Base-by-base conservation (phyloP, 53 echinoderm and acorn worm species). In the Paracentrotus lividus region DNA sequence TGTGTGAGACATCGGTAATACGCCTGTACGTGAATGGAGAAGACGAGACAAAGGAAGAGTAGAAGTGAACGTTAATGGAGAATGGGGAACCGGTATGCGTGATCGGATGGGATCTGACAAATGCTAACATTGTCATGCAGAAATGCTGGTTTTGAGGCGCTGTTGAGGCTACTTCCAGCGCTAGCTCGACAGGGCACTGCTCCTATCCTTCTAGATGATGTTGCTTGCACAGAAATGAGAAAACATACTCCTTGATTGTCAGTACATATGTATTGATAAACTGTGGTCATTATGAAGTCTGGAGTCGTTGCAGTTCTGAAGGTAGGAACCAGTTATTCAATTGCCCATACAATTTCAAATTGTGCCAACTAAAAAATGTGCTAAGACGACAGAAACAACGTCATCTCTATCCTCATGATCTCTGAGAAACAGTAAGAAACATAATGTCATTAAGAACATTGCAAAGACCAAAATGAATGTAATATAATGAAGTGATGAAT, bases 81-180 rank as follows among this genome's bases (percentile, higher is more conserved):
- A 58, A n/a, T 94, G 94, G 94, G 90, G 90, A 52, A 90, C 94
- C 10, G n/a, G 64, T 94, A 14, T 94, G 94, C 42, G 88, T 58
- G 21, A 59, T 58, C 13, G 13, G 4, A 2, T 88, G 88, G 88
- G 58, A 20, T 40, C 1, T 55, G 3, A 0, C 0, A 0, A 59
- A 88, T 88, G 88, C 88, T 23, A 31, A 21, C 9, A 59, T 88
- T 40, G 40, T 40, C 72, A n/a, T 72, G 72, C 21, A 36, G 40
- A n/a, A 14, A 72, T 72, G 72, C 72, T 72, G 32, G 72, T 36
- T 15, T 91, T 52, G 72, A 43, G 92, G 92, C 12, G 54, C 65
- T 21, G 85, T 59, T 33, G 40, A 5, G 18, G 94, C 94, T 40
- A 1, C 84, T 66, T n/a, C 69, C 32, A 23, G 94, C 90, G 34